phyloP scores from a whole-genome alignment of 2,888 invertebrate genomes.

The Siphonodentalium dalli region DNA sequence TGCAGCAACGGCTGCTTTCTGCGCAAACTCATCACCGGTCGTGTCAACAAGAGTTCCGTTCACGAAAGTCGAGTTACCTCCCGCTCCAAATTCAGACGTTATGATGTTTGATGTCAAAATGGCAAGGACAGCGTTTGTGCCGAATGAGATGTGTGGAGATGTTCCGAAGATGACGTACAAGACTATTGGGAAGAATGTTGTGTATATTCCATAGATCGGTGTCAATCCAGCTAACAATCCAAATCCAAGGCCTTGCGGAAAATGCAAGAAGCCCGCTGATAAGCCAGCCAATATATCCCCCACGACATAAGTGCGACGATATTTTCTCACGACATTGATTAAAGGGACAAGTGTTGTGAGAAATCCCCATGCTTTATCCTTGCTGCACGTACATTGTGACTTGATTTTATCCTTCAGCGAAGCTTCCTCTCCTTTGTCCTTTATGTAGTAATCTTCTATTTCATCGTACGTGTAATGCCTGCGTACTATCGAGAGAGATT shows the following conservation, averaged over 20 bases:
- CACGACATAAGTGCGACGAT: slow-evolving; percentile 38
- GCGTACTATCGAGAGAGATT: too few relatives aligned
- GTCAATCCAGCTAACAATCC: slow-evolving; percentile 47
- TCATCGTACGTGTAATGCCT: too few relatives aligned
- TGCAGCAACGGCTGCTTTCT: slow-evolving; percentile 21
- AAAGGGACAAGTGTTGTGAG: slow-evolving; percentile 32
- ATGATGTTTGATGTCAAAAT: slow-evolving; percentile 49
- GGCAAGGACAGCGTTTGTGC: slow-evolving; percentile 52
- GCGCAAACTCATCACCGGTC: not conserved
- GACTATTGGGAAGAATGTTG: slow-evolving; percentile 50
- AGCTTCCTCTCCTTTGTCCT: too few relatives aligned
- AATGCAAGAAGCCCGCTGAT: slow-evolving; percentile 53
- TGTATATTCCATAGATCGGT: slow-evolving; percentile 49
- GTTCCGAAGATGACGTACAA: slow-evolving; percentile 52
- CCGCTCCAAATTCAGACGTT: slow-evolving; percentile 26
- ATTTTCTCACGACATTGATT: slow-evolving; percentile 29
- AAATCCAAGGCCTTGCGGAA: slow-evolving; percentile 57
- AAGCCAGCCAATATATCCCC: slow-evolving; percentile 49
- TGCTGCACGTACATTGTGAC: too few relatives aligned
- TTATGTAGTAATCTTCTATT: too few relatives aligned
- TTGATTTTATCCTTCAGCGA: too few relatives aligned
- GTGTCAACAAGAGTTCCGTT: not conserved
- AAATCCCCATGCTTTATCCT: too few relatives aligned
- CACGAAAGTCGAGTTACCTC: not conserved
- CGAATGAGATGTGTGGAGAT: slow-evolving; percentile 46